Conservation (phyloP, 2,888 invertebrate species). For the Cephus pygmeus region DNA sequence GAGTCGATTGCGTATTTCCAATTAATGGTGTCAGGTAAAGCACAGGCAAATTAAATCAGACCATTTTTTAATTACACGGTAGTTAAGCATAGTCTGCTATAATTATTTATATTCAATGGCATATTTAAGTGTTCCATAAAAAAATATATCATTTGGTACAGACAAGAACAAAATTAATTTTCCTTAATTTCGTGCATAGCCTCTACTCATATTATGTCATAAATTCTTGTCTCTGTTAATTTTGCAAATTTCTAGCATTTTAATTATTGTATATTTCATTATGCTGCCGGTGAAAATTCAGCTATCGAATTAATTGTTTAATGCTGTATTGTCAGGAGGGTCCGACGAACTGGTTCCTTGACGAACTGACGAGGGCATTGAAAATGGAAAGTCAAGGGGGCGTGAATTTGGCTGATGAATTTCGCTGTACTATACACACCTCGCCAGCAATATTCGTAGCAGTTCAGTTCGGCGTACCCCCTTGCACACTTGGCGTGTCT, state of each 20-base stretch:
- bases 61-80: neutral
- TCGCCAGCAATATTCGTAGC: too few species aligned
- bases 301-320: too few species aligned
- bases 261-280: too few species aligned
- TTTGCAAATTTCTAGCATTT: neutral
- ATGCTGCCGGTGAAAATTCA: too few species aligned
- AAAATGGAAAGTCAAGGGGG: slow-evolving; percentile 17
- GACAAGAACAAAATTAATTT: neutral
- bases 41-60: slow-evolving; percentile 8
- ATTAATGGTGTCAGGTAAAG: neutral
- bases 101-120: neutral
- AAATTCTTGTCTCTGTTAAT: neutral
- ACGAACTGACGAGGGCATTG: slow-evolving; percentile 7
- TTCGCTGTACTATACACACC: neutral
- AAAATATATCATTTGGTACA: too few species aligned
- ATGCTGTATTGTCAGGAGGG: too few species aligned
- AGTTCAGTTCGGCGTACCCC: too few species aligned
- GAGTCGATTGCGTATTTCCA: slow-evolving; percentile 11
- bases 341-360: too few species aligned
- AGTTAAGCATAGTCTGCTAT: neutral
- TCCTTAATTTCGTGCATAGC: too few species aligned
- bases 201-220: too few species aligned
- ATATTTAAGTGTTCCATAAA: too few species aligned
- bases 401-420: slow-evolving; percentile 28
- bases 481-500: slow-evolving; percentile 15